Conservation (phyloP, 2,797 vertebrate genomes). For the Phataginus tricuspis region DNA sequence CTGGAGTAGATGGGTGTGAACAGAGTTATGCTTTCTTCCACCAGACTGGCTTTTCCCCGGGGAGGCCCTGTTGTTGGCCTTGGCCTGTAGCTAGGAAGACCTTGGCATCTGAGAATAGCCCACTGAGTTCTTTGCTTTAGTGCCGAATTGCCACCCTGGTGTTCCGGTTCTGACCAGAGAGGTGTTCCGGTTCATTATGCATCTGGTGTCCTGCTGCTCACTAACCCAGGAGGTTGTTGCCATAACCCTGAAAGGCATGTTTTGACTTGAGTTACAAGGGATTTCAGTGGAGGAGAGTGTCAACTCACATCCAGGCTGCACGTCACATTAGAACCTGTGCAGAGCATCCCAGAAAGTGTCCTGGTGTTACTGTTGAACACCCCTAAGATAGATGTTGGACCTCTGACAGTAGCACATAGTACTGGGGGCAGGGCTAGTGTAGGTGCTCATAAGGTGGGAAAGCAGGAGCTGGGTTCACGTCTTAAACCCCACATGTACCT, state of each 20-base stretch:
- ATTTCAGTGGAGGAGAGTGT: slow-evolving; percentile 11
- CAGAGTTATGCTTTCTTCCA: not conserved
- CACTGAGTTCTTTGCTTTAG: not conserved
- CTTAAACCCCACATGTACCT: not conserved
- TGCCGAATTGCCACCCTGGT: not conserved
- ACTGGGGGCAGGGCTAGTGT: not conserved
- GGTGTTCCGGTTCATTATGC: not conserved
- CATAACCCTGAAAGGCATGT: slow-evolving; percentile 28
- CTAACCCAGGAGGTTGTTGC: not conserved
- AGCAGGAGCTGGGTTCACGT: not conserved
- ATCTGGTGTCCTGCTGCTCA: too few species aligned
- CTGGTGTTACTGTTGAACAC: too few species aligned
- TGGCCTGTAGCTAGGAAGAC: not conserved
- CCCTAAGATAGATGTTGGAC: too few species aligned
- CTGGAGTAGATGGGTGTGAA: not conserved
- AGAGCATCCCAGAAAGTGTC: not conserved
- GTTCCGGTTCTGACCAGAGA: not conserved
- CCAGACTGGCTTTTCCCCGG: not conserved
- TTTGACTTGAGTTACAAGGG: not conserved
- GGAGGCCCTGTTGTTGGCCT: not conserved
- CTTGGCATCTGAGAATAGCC: not conserved
- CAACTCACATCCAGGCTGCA: not conserved
- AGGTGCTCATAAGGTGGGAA: not conserved
- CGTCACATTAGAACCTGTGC: not conserved
- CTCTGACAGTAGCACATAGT: not conserved